Evolutionary conservation across 2,888 invertebrate genomes (phyloP).

Genomic region (Drosophila multiciliata): DNA sequence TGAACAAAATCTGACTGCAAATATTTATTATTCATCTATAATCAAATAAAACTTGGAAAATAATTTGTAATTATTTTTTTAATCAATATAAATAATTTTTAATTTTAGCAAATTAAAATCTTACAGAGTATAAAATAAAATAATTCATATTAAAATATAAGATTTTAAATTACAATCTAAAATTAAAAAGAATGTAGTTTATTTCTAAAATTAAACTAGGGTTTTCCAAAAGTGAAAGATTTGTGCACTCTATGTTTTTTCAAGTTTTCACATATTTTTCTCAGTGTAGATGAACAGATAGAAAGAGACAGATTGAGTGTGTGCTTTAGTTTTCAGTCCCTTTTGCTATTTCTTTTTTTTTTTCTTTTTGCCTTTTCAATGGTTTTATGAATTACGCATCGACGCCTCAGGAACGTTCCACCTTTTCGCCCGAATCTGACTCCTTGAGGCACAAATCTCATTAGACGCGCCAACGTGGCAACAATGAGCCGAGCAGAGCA

Average conservation of each 20-base stretch:
- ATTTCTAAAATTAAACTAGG: neutral
- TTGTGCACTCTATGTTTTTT: neutral
- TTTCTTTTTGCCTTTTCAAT: conserved; percentile 70
- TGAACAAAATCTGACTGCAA: neutral
- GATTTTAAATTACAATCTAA: neutral
- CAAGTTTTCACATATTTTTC: neutral
- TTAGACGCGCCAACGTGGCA: conserved; percentile 61
- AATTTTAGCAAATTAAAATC: neutral
- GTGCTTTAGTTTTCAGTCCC: conserved; percentile 5
- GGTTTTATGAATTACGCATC: conserved; percentile 80
- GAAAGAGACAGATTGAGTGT: conserved; percentile 20
- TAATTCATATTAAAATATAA: neutral
- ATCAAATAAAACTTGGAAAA: neutral
- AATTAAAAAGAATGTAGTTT: neutral
- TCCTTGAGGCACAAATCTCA: conserved; percentile 66
- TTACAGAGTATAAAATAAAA: no score
- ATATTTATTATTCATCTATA: neutral
- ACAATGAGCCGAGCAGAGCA: conserved; percentile 37
- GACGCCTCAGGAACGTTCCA: conserved; percentile 64
- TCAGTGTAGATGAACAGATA: conserved; percentile 10
- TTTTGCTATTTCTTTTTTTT: conserved; percentile 14
- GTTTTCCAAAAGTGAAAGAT: neutral
- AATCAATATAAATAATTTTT: neutral
- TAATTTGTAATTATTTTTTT: no score
- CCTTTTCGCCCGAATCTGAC: conserved; percentile 50